Evolutionary conservation across 2,113 vertebrate species (phyloP).

Genomic region (Myanophis thanlyinensis): DNA sequence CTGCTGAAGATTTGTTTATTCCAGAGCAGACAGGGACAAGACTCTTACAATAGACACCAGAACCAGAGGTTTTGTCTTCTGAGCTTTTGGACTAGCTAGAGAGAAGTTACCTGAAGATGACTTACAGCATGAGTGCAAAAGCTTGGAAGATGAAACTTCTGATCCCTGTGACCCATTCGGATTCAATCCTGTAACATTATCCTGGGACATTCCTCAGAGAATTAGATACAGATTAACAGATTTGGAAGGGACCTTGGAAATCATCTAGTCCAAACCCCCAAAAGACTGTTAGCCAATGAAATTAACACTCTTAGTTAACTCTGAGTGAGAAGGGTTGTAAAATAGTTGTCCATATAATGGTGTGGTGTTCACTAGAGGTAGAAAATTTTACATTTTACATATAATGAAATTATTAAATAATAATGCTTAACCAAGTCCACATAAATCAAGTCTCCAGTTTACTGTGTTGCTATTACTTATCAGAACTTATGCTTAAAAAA

Average conservation of each 20-base stretch:
- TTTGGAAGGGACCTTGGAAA: too few species aligned
- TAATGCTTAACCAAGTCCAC: neutral
- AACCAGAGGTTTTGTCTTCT: neutral
- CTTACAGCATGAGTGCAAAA: too few species aligned
- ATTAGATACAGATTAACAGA: too few species aligned
- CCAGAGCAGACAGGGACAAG: neutral
- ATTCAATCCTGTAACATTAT: neutral
- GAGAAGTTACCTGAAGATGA: too few species aligned
- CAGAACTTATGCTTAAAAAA: neutral
- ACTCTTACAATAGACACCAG: neutral
- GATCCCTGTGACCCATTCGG: too few species aligned
- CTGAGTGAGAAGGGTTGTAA: neutral
- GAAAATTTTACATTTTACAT: neutral
- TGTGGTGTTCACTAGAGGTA: neutral
- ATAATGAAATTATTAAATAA: neutral
- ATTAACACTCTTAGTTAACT: neutral
- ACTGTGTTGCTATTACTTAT: neutral
- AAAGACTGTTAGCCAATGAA: neutral
- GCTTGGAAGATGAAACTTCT: too few species aligned
- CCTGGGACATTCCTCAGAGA: neutral
- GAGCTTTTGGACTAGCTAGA: neutral
- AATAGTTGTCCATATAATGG: neutral
- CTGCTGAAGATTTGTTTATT: neutral
- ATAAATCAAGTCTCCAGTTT: neutral
- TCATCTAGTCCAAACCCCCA: too few species aligned